phyloP scores from a whole-genome alignment of 2,797 vertebrate species.

The Phoeniculus purpureus region DNA sequence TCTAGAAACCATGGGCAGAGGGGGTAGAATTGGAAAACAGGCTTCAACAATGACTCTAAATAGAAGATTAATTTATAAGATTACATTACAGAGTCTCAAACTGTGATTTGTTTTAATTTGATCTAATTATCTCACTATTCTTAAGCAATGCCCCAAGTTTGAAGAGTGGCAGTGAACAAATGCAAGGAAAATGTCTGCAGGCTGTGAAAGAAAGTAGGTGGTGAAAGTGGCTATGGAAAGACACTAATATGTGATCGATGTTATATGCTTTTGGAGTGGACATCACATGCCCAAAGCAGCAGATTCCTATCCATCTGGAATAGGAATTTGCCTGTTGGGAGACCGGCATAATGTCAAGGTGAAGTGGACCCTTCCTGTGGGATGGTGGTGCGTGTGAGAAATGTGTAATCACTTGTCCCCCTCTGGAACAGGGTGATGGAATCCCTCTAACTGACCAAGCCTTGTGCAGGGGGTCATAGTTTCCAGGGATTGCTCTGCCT shows the following conservation, averaged over 20 bases:
- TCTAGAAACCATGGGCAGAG: background rate
- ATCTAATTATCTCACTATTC: background rate
- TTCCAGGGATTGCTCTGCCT: conserved; percentile 78
- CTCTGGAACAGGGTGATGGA: background rate
- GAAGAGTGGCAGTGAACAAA: background rate
- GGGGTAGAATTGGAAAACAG: fast-evolving
- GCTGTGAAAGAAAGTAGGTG: background rate
- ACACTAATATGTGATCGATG: background rate
- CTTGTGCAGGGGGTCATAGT: conserved; percentile 66
- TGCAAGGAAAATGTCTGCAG: background rate
- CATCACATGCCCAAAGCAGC: background rate
- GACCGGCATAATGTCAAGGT: fast-evolving
- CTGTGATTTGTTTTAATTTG: background rate
- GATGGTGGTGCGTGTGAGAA: background rate
- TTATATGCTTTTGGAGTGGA: background rate
- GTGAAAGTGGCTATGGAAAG: background rate
- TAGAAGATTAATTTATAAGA: background rate
- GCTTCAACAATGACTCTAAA: background rate
- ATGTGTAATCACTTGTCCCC: background rate
- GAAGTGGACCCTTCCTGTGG: background rate
- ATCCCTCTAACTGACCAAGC: conserved; percentile 12
- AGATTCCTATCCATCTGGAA: background rate
- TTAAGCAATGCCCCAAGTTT: background rate
- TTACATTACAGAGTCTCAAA: background rate
- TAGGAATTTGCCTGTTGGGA: background rate